Conservation (phyloP, 2,113 vertebrate species). For the Chloebia gouldiae region DNA sequence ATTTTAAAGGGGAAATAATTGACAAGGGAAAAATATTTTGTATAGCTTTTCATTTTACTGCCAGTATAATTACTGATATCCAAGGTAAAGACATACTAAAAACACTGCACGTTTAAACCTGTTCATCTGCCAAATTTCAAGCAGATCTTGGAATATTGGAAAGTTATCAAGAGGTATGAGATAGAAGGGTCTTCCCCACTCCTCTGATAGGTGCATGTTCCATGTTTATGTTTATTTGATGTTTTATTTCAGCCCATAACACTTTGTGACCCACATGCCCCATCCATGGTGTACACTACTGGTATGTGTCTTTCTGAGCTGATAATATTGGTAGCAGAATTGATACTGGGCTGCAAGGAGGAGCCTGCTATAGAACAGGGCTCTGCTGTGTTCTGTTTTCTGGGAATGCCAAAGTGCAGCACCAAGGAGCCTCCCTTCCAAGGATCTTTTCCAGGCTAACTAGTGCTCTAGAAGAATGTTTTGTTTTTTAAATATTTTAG, state of each 20-base stretch:
- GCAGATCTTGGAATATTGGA: background rate
- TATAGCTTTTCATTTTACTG: background rate
- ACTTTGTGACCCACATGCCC: background rate
- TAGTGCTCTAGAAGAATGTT: background rate
- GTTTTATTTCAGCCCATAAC: background rate
- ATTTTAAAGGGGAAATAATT: constrained; percentile 17
- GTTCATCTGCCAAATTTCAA: background rate
- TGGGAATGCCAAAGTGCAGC: background rate
- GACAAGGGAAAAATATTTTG: background rate
- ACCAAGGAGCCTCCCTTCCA: background rate
- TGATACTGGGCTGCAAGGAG: background rate
- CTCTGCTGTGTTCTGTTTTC: background rate
- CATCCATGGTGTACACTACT: fast-evolving
- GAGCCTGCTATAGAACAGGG: background rate
- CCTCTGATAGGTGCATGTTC: background rate
- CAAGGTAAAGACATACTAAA: background rate
- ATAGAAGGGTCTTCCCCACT: background rate
- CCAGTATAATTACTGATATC: background rate
- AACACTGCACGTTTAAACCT: background rate
- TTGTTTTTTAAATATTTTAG: background rate
- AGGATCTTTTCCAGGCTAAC: background rate
- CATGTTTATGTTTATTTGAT: background rate
- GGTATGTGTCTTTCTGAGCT: background rate
- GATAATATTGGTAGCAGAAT: background rate
- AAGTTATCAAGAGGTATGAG: background rate